Conservation (phyloP, 2,888 invertebrate species). For the Hedychridium roseum region DNA sequence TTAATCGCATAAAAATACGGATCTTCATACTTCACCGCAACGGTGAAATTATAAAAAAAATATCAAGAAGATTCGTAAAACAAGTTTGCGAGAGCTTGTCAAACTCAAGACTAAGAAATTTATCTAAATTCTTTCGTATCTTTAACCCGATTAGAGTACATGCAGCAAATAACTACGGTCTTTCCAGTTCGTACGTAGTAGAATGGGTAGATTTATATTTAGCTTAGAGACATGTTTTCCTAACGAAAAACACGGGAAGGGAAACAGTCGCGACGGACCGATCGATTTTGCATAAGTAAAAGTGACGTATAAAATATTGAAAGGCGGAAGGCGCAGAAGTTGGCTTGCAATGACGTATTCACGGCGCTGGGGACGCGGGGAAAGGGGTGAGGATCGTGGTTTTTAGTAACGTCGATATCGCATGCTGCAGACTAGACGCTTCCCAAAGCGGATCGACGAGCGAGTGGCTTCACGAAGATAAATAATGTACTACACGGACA, state of each 20-base stretch:
- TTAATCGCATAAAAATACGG: too few relatives aligned
- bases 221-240: too few relatives aligned
- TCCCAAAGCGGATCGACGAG: not conserved
- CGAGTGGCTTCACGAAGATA: not conserved
- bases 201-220: too few relatives aligned
- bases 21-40: too few relatives aligned
- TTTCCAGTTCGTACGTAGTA: too few relatives aligned
- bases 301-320: constrained; percentile 32
- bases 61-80: too few relatives aligned
- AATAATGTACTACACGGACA: not conserved
- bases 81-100: too few relatives aligned
- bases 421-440: not conserved
- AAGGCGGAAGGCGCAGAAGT: not conserved
- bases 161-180: too few relatives aligned
- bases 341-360: not conserved
- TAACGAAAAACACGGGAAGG: constrained; percentile 9
- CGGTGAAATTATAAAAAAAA: too few relatives aligned
- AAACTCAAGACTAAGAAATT: too few relatives aligned
- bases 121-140: too few relatives aligned
- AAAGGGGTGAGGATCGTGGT: constrained; percentile 4
- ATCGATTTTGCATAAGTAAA: constrained; percentile 14
- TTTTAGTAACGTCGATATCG: constrained; percentile 30
- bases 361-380: not conserved
- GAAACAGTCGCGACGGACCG: constrained; percentile 9
- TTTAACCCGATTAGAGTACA: too few relatives aligned